Percentiles rank a stretch among this genome's conserved stretches.
These are phyloP conservation scores for Manduca sexta DNA, from an alignment of 1,140 invertebrate genomes.

Conservation along the genomic window DNA sequence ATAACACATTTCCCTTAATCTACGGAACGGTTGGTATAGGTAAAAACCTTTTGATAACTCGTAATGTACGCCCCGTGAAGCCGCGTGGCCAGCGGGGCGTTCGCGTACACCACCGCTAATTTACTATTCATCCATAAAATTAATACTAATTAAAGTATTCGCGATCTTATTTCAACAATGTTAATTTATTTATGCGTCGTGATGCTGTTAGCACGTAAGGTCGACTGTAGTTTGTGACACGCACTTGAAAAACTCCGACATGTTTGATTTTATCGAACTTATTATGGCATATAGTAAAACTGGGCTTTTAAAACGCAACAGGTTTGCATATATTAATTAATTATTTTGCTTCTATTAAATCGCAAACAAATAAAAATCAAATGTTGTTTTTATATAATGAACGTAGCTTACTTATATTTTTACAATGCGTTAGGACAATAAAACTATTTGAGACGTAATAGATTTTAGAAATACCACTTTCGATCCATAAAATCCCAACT, in stretches of 20 bases:
- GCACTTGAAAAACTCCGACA: too few species aligned
- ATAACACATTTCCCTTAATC: slow-evolving; percentile 47
- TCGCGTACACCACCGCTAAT: slow-evolving; percentile 22
- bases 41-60: slow-evolving; percentile 43
- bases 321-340: too few species aligned
- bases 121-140: slow-evolving; percentile 17
- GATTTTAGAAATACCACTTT: slow-evolving; percentile 20
- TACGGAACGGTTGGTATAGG: slow-evolving; percentile 33
- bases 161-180: neutral
- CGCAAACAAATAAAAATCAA: too few species aligned
- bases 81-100: slow-evolving; percentile 32
- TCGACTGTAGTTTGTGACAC: too few species aligned
- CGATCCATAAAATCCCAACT: slow-evolving; percentile 20
- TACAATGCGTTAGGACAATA: too few species aligned
- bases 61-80: slow-evolving; percentile 34
- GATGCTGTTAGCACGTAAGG: too few species aligned
- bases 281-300: neutral
- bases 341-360: too few species aligned
- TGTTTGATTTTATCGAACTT: too few species aligned
- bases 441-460: slow-evolving; percentile 10
- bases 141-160: slow-evolving; percentile 7
- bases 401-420: too few species aligned
- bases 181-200: too few species aligned
- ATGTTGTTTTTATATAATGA: too few species aligned
- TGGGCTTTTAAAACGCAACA: too few species aligned